Base-by-base conservation (phyloP, 2,888 invertebrate genomes). In the Leistus spinibarbis region DNA sequence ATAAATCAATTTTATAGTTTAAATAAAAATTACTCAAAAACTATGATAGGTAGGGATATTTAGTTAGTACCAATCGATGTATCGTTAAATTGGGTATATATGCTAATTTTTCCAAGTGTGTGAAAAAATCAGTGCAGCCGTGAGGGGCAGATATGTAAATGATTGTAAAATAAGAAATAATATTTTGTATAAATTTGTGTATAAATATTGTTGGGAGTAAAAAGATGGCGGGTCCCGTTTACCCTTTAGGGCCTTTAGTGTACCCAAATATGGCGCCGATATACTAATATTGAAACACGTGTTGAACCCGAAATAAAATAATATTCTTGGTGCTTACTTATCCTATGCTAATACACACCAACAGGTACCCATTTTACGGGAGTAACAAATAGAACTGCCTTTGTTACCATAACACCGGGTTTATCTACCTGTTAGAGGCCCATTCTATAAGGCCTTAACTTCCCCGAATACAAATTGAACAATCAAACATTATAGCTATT, bases 401-500 rank as follows among this genome's bases (percentile, higher is more conserved):
- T 69, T 10, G 69, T 16, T 17, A 9, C 17, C 17, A 13, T n/a
- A 56, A 56, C n/a, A n/a, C 16, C n/a, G 10, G 27, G 27, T 27
- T 27, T 40, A 40, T 40, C 40, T 57, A 57, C 57, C 57, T 57
- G 57, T 19, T 69, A 57, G 56, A 27, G 16, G 56, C 16, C 56
- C 16, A 67, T 22, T 22, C 57, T n/a, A 10, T 22, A 3, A 62
- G 10, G 60, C 69, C 60, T 40, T 19, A 20, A 17, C 24, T 69
- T 60, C 62, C 54, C 54, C 70, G 63, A 70, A 64, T 63, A 70
- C 70, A 70, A 70, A 70, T 70, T 70, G 54, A 70, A 70, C 23
- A 17, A 70, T 70, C 70, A 70, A 70, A 70, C 64, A 70, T 70
- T n/a, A n/a, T n/a, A n/a, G n/a, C n/a, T 40, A 10, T 40, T 40